Conservation (phyloP, 2,113 vertebrate species). For the Zosterops lateralis region DNA sequence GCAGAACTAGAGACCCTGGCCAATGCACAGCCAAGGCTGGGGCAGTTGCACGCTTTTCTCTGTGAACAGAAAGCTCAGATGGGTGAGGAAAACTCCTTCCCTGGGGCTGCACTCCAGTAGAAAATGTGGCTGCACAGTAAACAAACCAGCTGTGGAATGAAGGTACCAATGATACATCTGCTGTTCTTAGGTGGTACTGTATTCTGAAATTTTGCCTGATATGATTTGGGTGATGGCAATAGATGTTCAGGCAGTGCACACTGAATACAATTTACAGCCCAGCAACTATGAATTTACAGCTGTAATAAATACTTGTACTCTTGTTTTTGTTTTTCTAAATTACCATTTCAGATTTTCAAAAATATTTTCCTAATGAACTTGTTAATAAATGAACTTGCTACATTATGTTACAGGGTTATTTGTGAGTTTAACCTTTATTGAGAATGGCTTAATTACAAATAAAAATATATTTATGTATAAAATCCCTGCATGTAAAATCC, state of each 20-base stretch:
- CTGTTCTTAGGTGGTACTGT: background rate
- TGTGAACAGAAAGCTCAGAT: background rate
- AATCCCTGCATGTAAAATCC: conserved; percentile 75
- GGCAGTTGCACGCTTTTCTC: background rate
- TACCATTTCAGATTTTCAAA: background rate
- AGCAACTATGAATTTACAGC: background rate
- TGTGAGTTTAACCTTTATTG: conserved; percentile 68
- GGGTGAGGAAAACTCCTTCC: background rate
- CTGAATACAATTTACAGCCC: background rate
- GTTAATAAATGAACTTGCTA: conserved; percentile 24
- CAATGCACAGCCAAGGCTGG: background rate
- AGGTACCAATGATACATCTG: background rate
- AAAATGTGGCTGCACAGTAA: background rate
- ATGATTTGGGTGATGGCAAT: background rate
- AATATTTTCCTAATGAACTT: background rate
- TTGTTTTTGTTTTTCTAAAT: background rate
- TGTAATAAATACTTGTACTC: background rate
- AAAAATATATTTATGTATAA: conserved; percentile 78
- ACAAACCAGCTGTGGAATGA: background rate
- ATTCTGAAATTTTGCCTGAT: background rate
- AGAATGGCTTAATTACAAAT: conserved; percentile 75
- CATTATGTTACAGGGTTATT: background rate
- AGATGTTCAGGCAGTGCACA: background rate
- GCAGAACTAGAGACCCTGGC: background rate
- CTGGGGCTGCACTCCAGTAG: background rate